Base-by-base conservation (phyloP, 2,113 vertebrate genomes). In the Phycodurus eques region DNA sequence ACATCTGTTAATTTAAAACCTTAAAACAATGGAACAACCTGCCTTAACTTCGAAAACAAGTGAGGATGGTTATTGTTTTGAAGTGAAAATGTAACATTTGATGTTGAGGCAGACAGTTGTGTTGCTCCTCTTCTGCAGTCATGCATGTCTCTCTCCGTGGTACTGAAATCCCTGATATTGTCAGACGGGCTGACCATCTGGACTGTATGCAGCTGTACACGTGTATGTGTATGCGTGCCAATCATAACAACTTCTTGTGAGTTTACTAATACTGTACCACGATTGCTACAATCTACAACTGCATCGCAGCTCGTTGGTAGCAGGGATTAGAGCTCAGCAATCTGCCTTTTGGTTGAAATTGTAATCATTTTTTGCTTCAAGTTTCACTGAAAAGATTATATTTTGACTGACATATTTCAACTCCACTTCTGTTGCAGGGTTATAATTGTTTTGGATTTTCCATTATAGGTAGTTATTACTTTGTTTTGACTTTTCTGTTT, bases 131-230 rank as follows among this genome's bases (percentile, higher is more conserved):
- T 56, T 69, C 77, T 51, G 63, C 47, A 53, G 72, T 67, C n/a
- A 71, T 68, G 65, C 43, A 60, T 71, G 80, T 74, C 87, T 81
- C 89, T 89, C 81, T 92, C 88, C 87, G 33, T 86, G 90, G 88
- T 91, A n/a, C 90, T 91, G 85, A 91, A 91, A 77, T 71, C 75
- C 80, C 67, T 73, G 66, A 70, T 10, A 64, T 47, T 46, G 61
- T 66, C 6, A 33, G 70, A 56, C 43, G 12, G 53, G 51, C 8
- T 1, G 47, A 63, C 81, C 81, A 80, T 87, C 87, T 88, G 87
- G 67, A 73, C 69, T 70, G 20, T 19, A 63, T 11, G 44, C 73
- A 67, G 14, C 1, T 59, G 6, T 73, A 0, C 49, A 1, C 67
- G 35, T 71, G n/a, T 70, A 9, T 65, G 9, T 39, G 33, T 64